Evolutionary conservation across 2,797 vertebrate species (phyloP).

Genomic region (Tragelaphus oryx): DNA sequence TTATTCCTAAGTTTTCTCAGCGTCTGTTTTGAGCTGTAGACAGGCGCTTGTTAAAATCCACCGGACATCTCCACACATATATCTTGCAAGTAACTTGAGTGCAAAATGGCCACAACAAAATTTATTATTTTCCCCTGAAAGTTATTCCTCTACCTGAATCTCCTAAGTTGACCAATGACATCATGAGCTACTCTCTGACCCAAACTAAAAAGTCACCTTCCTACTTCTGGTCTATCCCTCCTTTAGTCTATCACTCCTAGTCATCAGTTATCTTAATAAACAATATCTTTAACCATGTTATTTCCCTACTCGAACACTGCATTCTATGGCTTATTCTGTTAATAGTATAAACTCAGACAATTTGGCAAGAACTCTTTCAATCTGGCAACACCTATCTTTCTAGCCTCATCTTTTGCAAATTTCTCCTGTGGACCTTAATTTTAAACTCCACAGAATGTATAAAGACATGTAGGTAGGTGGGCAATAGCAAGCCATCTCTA

Average conservation of each 20-base stretch:
- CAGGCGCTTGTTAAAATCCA: not conserved
- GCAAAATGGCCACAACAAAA: conserved; percentile 11
- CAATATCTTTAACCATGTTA: not conserved
- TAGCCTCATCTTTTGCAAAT: not conserved
- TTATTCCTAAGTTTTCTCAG: not conserved
- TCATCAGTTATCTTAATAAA: not conserved
- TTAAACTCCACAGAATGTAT: not conserved
- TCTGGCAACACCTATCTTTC: not conserved
- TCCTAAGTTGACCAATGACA: not conserved
- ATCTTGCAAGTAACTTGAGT: not conserved
- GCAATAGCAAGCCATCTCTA: not conserved
- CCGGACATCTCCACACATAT: not conserved
- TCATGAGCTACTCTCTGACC: not conserved
- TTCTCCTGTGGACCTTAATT: not conserved
- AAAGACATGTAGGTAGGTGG: not conserved
- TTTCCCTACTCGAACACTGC: not conserved
- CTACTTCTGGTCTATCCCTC: not conserved
- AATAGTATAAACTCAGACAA: not conserved
- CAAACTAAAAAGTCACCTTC: conserved; percentile 11
- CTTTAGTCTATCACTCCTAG: not conserved
- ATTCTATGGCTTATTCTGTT: not conserved
- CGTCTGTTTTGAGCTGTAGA: not conserved
- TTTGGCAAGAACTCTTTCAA: not conserved
- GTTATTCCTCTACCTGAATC: not conserved
- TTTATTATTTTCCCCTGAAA: not conserved